Evolutionary conservation across 1,140 invertebrate genomes (phyloP).

Genomic region (Prorops nasuta): DNA sequence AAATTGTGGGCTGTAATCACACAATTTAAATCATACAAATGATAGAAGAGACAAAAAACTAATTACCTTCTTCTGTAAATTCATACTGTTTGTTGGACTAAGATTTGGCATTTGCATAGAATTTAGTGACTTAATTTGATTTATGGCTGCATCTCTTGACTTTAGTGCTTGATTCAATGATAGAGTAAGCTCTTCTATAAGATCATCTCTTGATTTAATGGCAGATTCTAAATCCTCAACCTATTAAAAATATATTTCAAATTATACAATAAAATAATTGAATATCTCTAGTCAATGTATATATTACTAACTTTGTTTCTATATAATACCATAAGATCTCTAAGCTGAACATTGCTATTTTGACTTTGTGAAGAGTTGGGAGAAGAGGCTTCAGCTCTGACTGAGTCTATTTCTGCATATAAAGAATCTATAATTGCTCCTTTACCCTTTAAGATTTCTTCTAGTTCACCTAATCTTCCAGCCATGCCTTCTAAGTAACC

Average conservation of each 20-base stretch:
- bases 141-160: slow-evolving; percentile 37
- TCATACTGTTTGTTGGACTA: slow-evolving; percentile 12
- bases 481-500: slow-evolving; percentile 49
- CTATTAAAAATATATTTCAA: slow-evolving; percentile 13
- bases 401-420: slow-evolving; percentile 47
- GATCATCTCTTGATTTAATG: slow-evolving; percentile 41
- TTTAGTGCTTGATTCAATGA: slow-evolving; percentile 45
- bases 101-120: slow-evolving; percentile 20
- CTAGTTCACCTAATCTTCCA: slow-evolving; percentile 44
- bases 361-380: slow-evolving; percentile 51
- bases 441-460: slow-evolving; percentile 46
- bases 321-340: slow-evolving; percentile 42
- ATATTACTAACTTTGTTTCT: slow-evolving; percentile 39
- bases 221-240: slow-evolving; percentile 48
- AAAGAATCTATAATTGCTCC: slow-evolving; percentile 46
- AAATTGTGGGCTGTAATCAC: slow-evolving; percentile 5
- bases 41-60: not conserved
- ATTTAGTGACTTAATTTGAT: slow-evolving; percentile 36
- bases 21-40: no score
- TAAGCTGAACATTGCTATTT: slow-evolving; percentile 39
- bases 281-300: not conserved
- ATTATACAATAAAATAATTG: not conserved
- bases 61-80: slow-evolving; percentile 36
- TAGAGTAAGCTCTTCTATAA: slow-evolving; percentile 46
- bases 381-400: slow-evolving; percentile 44